Evolutionary conservation across 2,888 invertebrate species (phyloP), one percentile per base, ranked within the genome.

Genomic region (Stegana nigrithorax): DNA sequence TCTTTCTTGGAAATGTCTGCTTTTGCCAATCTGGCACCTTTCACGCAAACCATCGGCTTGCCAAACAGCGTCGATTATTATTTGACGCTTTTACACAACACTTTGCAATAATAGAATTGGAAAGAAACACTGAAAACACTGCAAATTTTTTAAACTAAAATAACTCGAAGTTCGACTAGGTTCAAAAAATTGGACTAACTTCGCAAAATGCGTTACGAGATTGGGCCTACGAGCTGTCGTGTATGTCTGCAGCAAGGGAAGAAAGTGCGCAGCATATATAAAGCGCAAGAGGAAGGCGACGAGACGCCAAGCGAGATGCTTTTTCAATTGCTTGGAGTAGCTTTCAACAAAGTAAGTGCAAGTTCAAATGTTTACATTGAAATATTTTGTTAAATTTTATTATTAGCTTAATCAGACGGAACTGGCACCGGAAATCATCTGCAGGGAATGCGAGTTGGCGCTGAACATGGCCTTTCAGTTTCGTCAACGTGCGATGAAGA

Each of bases 391-490:
- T 10, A 29, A 0, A 8, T 17, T 7, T 27, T 8, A 12, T 21
- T 39, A n/a, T 2, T 25, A 74, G 79, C 45, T 75, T 12, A 75
- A 77, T 62, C 72, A 70, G 3, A 68, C 70, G 27, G 75, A 75
- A 8, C 69, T 70, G 26, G 67, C 82, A n/a, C 83, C 83, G 5
- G 73, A 81, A 29, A 71, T 71, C 12, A 84, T 84, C 58, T 84
- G 83, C 55, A 81, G 75, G 59, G 68, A 70, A 10, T 84, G 83
- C 70, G 83, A 82, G 59, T 69, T 83, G 4, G 78, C 83, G 10
- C 70, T 84, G 0, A 84, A 78, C 57, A 76, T 84, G 76, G 83
- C 83, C 1, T 84, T 71, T 60, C 78, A 82, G 63, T 82, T 84
- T 50, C 83, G 83, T 0, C 75, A 70, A 39, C 80, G 78, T 67